These are phyloP conservation scores for Holotrichia oblita DNA, from an alignment of 1,140 invertebrate genomes.

Conservation along the genomic window DNA sequence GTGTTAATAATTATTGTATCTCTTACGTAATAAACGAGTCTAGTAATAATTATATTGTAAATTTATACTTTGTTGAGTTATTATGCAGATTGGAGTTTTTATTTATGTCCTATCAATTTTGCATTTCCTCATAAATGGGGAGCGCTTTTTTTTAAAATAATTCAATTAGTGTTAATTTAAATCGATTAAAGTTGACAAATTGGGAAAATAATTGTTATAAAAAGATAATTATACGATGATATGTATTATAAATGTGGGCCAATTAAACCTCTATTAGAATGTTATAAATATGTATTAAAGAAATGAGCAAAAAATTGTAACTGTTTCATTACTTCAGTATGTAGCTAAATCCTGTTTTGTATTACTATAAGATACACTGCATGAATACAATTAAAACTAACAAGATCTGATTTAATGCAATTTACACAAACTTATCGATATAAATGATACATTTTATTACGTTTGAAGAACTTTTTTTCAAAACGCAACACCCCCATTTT, in stretches of 20 bases:
- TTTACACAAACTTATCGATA: no score
- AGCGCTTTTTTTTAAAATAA: not conserved
- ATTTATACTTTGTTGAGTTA: not conserved
- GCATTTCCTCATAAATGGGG: not conserved
- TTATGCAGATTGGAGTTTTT: conserved; percentile 10
- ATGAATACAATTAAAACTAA: no score
- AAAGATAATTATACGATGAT: not conserved
- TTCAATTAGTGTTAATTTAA: not conserved
- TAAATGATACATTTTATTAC: no score
- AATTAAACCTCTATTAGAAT: not conserved
- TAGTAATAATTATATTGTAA: not conserved
- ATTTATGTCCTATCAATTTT: not conserved
- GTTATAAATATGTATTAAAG: not conserved
- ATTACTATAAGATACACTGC: no score
- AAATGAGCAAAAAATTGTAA: no score
- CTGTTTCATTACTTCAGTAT: no score
- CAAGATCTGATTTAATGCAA: no score
- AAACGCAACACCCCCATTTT: no score
- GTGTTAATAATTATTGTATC: not conserved
- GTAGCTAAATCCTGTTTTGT: no score
- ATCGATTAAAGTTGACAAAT: not conserved
- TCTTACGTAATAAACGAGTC: not conserved
- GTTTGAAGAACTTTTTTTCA: no score
- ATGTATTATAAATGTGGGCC: not conserved
- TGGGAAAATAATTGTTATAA: not conserved